Evolutionary conservation across 2,113 vertebrate species (phyloP), one percentile per base, ranked within the genome.

Genomic region (Chloropsis hardwickii): DNA sequence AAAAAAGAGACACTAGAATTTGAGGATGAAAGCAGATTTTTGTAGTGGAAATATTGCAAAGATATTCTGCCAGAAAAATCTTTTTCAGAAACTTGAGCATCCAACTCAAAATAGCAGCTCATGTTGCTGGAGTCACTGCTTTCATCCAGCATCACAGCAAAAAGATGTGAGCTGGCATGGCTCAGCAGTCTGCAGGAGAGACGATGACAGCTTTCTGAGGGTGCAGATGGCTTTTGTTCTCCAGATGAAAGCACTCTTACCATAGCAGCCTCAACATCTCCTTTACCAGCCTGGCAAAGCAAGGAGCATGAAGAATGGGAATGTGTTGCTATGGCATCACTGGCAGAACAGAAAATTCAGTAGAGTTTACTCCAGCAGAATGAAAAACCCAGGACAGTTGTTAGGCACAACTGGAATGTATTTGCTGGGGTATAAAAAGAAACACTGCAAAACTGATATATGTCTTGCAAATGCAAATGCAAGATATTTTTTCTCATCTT

Each of bases 201-300:
- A 91, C 0, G 51, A 84, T 91, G 95, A 96, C 96, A 95, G 94
- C 84, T 95, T 94, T 96, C 92, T 81, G 69, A 95, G 77, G 81
- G 81, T 64, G 81, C 91, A 91, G 81, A 94, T 76, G 92, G 93
- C 95, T 97, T 95, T 96, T 96, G 91, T 96, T 95, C 86, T 95
- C 84, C 95, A 92, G 83, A 94, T 94, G 94, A 95, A 97, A 96
- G 94, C 67, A 92, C 69, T 95, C 56, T 89, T 87, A 61, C 69
- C 72, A 54, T 84, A 90, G n/a, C 73, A 97, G 94, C 42, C 91
- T 88, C 93, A 96, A 97, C 94, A 95, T 84, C 83, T 28, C 44
- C 61, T 95, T 88, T 88, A 92, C 61, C 80, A 92, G 31, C 51
- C 57, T 89, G 91, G 89, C 54, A 91, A 94, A 95, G 45, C 40